Base-by-base conservation (phyloP, 2,113 vertebrate species). In the Pelmatolapia mariae region DNA sequence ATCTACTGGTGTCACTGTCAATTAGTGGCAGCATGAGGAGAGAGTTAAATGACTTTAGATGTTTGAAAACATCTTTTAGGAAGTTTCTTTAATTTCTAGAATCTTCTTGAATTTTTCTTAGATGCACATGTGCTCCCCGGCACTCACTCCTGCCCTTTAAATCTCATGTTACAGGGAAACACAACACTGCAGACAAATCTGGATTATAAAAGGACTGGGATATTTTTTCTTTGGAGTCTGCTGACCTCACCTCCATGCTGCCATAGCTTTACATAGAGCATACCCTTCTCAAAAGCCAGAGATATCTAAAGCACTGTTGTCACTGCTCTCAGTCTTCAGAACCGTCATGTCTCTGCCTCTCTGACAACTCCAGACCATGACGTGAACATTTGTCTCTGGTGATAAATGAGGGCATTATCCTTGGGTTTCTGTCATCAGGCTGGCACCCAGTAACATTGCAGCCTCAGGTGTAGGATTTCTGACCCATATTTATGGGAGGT, bases 401-500 rank as follows among this genome's bases (percentile, higher is more conserved):
- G 93, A 96, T 89, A 81, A 94, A 94, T 40, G 90, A 87, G 78
- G 84, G 26, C 57, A 71, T 93, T 89, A 94, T 90, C 93, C 92
- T 89, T 79, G 87, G 78, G 91, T 61, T 83, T 93, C 91, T 91
- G 86, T 94, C 90, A 91, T 89, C 89, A 13, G 9, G 88, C 61
- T 38, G 71, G 91, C 80, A 82, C 94, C 76, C 40, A 66, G 80
- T 89, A 83, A 83, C 89, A n/a, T 36, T 33, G 43, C 84, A 71
- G 87, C 91, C 91, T 92, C 92, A 92, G 95, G 93, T 94, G 87
- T 94, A 80, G 92, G 93, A 85, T 95, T 93, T 96, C 91, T 90
- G 89, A 91, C 89, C 86, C 45, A 80, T 92, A 94, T 96, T 94
- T 94, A 94, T 94, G 89, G 90, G 89, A 89, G n/a, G 81, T n/a